phyloP scores from a whole-genome alignment of 1,140 invertebrate genomes.

The Monochamus saltuarius region DNA sequence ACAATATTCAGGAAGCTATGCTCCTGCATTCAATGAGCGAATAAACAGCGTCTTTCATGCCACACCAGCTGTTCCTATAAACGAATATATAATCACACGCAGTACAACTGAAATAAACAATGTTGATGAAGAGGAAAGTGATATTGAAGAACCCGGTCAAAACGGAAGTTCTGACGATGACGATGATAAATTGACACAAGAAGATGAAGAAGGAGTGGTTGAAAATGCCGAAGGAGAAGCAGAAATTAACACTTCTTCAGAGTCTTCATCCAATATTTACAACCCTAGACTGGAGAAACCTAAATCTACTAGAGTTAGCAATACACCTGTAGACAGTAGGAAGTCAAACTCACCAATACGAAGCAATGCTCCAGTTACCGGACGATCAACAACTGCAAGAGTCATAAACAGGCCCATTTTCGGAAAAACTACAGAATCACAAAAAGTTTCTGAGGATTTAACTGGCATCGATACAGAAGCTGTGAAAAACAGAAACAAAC shows the following conservation, averaged over 20 bases:
- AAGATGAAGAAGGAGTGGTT: constrained; percentile 1
- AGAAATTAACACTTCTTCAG: not conserved
- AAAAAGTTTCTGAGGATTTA: constrained; percentile 20
- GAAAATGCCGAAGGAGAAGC: constrained; percentile 1
- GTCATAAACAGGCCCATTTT: constrained; percentile 10
- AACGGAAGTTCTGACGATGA: not conserved
- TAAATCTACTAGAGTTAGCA: constrained; percentile 13
- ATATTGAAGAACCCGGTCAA: not conserved
- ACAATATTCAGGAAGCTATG: constrained; percentile 1
- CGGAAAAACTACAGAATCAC: constrained; percentile 18
- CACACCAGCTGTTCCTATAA: not conserved
- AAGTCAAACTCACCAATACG: not conserved
- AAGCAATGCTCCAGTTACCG: not conserved
- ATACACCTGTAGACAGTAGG: not conserved
- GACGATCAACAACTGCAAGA: not conserved
- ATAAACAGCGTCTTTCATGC: too few species aligned
- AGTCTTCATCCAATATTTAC: not conserved
- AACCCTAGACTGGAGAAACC: constrained; percentile 18
- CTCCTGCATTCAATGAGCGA: too few species aligned
- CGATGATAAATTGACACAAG: not conserved
- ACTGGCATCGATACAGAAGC: constrained; percentile 36
- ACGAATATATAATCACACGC: not conserved
- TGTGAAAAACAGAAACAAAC: constrained; percentile 52
- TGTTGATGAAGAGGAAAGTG: not conserved
- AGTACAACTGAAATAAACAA: not conserved